Evolutionary conservation across 2,888 invertebrate genomes (phyloP).

Genomic region (Dicyrtomina minuta): DNA sequence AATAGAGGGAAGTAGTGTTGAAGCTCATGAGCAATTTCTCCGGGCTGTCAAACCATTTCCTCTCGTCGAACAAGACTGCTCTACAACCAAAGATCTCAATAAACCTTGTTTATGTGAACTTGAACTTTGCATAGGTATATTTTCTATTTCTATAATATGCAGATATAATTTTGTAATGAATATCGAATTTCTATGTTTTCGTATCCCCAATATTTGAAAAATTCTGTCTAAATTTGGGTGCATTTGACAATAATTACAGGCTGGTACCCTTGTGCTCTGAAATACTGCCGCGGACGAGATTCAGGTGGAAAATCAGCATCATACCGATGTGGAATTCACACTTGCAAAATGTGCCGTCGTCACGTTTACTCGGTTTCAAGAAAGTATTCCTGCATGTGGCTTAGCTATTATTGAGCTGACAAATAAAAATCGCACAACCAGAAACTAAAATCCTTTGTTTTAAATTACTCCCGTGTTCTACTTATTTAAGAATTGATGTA

Average conservation of each 20-base stretch:
- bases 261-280: constrained; percentile 94
- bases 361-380: constrained; percentile 75
- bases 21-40: constrained; percentile 42
- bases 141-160: not conserved
- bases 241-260: constrained; percentile 63
- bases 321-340: constrained; percentile 93
- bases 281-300: constrained; percentile 68
- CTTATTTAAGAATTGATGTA: no score
- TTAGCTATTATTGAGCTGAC: not conserved
- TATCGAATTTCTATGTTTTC: not conserved
- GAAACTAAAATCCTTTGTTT: no score
- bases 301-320: constrained; percentile 59
- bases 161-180: not conserved
- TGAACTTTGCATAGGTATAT: constrained; percentile 35
- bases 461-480: no score
- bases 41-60: constrained; percentile 40
- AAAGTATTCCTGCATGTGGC: constrained; percentile 21
- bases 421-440: no score
- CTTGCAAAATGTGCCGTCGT: constrained; percentile 84
- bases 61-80: constrained; percentile 13
- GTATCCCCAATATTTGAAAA: not conserved
- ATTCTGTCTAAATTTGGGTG: not conserved
- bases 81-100: constrained; percentile 7
- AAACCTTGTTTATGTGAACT: constrained; percentile 36
- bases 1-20: constrained; percentile 33